These are phyloP conservation scores for Bufo bufo DNA, from an alignment of 2,113 vertebrate genomes.

Conservation along the genomic window DNA sequence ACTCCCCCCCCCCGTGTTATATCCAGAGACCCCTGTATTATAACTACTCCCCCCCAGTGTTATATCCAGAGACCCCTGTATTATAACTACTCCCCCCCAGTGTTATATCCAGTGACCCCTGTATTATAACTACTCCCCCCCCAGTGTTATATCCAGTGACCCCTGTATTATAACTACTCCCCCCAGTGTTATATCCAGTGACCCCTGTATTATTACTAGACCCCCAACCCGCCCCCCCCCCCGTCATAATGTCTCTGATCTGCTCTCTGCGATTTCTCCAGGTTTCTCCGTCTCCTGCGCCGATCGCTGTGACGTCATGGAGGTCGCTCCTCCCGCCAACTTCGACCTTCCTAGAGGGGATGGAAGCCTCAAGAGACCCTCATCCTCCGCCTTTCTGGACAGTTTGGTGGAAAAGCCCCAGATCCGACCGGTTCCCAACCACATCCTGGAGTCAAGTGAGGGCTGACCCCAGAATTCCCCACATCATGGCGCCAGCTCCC, in stretches of 20 bases:
- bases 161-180: no score
- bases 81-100: no score
- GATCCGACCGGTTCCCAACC: constrained; percentile 16
- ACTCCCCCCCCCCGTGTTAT: no score
- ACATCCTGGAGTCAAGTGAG: constrained; percentile 46
- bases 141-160: no score
- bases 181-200: no score
- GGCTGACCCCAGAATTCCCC: neutral
- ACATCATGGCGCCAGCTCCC: neutral
- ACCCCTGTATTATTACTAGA: no score
- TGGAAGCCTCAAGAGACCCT: neutral
- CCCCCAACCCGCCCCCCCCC: neutral
- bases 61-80: no score
- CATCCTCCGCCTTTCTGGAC: neutral
- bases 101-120: no score
- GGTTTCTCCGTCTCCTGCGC: neutral
- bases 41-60: no score
- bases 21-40: no score
- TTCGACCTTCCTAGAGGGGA: neutral
- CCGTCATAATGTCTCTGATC: neutral
- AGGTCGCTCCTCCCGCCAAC: neutral
- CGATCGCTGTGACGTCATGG: constrained; percentile 11
- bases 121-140: no score
- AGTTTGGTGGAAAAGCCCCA: neutral
- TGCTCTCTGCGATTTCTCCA: neutral